Percentiles rank a stretch among this genome's conserved stretches.
phyloP scores from a whole-genome alignment of 1,140 invertebrate species.

The Portunus trituberculatus region DNA sequence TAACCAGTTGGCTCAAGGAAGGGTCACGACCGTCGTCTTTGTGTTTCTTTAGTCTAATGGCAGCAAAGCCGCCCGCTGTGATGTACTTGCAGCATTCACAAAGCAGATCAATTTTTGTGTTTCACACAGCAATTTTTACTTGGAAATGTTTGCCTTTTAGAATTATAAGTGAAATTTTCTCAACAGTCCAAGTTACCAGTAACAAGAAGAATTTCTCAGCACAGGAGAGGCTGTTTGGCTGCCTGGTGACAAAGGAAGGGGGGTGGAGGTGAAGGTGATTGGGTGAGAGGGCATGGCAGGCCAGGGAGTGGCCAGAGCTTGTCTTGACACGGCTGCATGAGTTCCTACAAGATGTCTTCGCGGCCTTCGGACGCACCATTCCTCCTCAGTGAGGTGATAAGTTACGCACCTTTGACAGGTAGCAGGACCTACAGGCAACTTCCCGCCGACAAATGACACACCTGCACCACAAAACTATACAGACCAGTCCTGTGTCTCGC shows the following conservation, averaged over 20 bases:
- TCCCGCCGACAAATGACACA: neutral
- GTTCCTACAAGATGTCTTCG: constrained; percentile 33
- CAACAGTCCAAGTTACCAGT: neutral
- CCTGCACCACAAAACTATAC: constrained; percentile 2
- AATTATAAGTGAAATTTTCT: neutral
- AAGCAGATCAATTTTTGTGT: no score
- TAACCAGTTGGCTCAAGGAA: no score
- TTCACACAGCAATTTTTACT: neutral
- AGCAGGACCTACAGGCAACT: constrained; percentile 8
- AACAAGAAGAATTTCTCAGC: neutral
- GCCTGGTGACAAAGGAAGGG: neutral
- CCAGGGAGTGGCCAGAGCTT: neutral
- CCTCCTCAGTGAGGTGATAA: constrained; percentile 27
- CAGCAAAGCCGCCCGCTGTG: no score
- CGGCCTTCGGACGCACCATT: neutral
- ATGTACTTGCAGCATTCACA: no score
- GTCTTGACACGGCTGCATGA: constrained; percentile 38
- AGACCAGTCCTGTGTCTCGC: neutral
- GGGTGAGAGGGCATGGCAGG: neutral
- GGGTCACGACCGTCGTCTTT: no score
- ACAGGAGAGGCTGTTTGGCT: neutral
- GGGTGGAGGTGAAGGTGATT: no score
- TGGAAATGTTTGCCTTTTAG: neutral
- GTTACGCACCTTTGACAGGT: constrained; percentile 20
- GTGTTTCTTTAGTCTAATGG: no score